Conservation (phyloP, 2,888 invertebrate species). For the Falcaria lacertinaria region DNA sequence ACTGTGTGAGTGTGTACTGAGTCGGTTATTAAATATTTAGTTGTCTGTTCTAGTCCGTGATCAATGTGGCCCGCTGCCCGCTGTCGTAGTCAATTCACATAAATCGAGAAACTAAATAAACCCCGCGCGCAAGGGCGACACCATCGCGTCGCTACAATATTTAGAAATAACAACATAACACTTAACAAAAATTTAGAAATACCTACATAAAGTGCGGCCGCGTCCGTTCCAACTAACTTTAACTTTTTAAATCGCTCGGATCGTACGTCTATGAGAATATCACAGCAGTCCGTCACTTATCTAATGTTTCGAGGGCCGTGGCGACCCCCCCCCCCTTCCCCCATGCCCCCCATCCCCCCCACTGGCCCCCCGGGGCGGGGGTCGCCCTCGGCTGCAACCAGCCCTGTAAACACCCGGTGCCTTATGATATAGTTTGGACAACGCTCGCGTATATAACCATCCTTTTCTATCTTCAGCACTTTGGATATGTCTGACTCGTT, state of each 20-base stretch:
- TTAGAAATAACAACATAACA: not conserved
- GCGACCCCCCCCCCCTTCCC: slow-evolving; percentile 11
- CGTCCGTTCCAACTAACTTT: slow-evolving; percentile 12
- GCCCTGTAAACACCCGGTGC: slow-evolving; percentile 71
- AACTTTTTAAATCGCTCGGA: slow-evolving; percentile 42
- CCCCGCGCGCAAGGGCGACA: not conserved
- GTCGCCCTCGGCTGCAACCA: slow-evolving; percentile 31
- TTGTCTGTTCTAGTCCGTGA: too few relatives aligned
- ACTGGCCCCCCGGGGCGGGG: slow-evolving; percentile 8
- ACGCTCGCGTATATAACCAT: slow-evolving; percentile 8
- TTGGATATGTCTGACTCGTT: too few relatives aligned
- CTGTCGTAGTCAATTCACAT: not conserved
- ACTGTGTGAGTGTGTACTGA: too few relatives aligned
- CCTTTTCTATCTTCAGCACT: too few relatives aligned
- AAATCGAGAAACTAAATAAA: not conserved
- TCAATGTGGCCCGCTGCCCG: not conserved
- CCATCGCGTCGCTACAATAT: not conserved
- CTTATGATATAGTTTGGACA: slow-evolving; percentile 20
- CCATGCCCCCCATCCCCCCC: not conserved
- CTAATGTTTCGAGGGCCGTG: slow-evolving; percentile 57
- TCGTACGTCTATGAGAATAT: slow-evolving; percentile 59
- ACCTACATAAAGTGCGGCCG: slow-evolving; percentile 5
- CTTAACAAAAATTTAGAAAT: slow-evolving; percentile 1
- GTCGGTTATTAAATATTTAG: too few relatives aligned
- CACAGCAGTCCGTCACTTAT: slow-evolving; percentile 67